Evolutionary conservation across 1,140 invertebrate species (phyloP), one percentile per base, ranked within the genome.

Genomic region (Temnothorax nylanderi): DNA sequence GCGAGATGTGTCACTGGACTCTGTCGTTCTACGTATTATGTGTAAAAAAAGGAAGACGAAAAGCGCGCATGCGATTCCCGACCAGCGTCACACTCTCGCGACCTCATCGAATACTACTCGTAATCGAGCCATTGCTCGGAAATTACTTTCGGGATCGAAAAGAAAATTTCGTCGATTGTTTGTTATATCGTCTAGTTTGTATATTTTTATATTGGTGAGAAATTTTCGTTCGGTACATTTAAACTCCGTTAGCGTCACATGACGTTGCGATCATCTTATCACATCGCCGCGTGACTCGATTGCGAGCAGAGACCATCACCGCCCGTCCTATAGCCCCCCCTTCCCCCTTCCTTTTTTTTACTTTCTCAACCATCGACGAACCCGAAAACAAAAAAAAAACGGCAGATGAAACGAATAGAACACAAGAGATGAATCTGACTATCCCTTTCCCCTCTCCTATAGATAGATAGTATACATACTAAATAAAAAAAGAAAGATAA

Each of bases 391-490:
- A 65, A 54, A 54, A 54, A 54, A 16, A n/a, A 75, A 90, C 64
- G 64, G 84, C 87, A 81, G 85, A 87, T 51, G 41, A 91, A 80
- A 89, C 77, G 89, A 80, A 88, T 78, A 85, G 86, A 89, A 92
- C 84, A 65, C 82, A 87, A 89, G 80, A 92, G 85, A 93, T 90
- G 91, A 94, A 94, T 93, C 91, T 92, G 92, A 94, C 91, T 93
- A 94, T 86, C 87, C 64, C 80, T 92, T n/a, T 58, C 54, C 72
- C 72, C 72, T 58, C 37, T 58, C 72, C 54, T 75, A 90, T 90
- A 93, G 90, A 92, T 94, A 94, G 91, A 91, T 94, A 94, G 89
- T 93, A 91, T 94, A 94, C 88, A 92, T 93, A 92, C 90, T 90
- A 82, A 92, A 93, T 92, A 91, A 92, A 85, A 91, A 80, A 91